phyloP scores from a whole-genome alignment of 1,140 invertebrate genomes.

The Ectropis grisescens region DNA sequence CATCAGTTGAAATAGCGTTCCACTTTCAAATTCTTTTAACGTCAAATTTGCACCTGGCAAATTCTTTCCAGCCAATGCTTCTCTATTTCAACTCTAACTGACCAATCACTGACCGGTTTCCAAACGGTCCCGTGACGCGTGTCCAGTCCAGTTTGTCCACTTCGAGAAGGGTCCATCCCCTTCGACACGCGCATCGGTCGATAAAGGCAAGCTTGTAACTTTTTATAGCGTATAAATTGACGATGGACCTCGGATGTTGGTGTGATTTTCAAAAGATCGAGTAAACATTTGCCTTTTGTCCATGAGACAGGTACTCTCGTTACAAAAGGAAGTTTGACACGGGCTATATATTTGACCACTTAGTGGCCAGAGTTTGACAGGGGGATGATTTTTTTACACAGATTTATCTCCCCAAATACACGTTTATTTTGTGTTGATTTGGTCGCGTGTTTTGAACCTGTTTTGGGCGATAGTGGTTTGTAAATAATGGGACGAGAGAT shows the following conservation, averaged over 20 bases:
- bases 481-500: slow-evolving; percentile 29
- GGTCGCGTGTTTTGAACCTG: slow-evolving; percentile 36
- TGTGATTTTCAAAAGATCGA: slow-evolving; percentile 15
- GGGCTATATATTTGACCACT: slow-evolving; percentile 48
- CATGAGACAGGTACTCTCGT: slow-evolving; percentile 36
- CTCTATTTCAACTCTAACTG: slow-evolving; percentile 19
- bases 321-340: slow-evolving; percentile 43
- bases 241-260: slow-evolving; percentile 55
- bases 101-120: slow-evolving; percentile 50
- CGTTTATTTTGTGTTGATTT: slow-evolving; percentile 30
- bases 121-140: slow-evolving; percentile 8
- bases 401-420: slow-evolving; percentile 49
- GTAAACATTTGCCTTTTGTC: slow-evolving; percentile 39
- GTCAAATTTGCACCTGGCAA: slow-evolving; percentile 35
- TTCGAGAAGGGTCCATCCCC: neutral
- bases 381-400: slow-evolving; percentile 28
- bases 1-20: no score
- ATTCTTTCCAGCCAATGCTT: slow-evolving; percentile 23
- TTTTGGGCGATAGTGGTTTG: slow-evolving; percentile 22
- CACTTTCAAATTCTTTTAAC: no score
- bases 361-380: slow-evolving; percentile 42
- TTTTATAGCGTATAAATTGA: slow-evolving; percentile 31
- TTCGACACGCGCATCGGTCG: slow-evolving; percentile 6
- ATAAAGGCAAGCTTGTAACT: slow-evolving; percentile 4
- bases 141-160: slow-evolving; percentile 16